Conservation (phyloP, 2,888 invertebrate species). For the Hedychridium roseum region DNA sequence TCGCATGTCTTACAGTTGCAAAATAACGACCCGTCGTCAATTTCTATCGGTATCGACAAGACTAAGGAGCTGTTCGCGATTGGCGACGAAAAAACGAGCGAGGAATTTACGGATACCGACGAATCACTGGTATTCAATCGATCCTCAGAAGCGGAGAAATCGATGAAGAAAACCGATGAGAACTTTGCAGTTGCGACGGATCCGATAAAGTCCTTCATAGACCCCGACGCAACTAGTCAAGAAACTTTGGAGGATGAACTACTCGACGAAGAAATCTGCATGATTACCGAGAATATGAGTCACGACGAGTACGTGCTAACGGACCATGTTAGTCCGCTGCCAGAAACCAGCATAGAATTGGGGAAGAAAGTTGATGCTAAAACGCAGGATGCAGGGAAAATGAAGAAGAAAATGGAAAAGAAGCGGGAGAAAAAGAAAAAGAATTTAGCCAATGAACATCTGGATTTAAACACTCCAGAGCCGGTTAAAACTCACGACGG, state of each 20-base stretch:
- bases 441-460: conserved; percentile 50
- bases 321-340: conserved; percentile 54
- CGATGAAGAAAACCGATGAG: conserved; percentile 1
- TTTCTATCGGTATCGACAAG: too few relatives aligned
- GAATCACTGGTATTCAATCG: conserved; percentile 4
- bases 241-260: conserved; percentile 56
- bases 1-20: conserved; percentile 54
- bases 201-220: conserved; percentile 8
- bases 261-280: conserved; percentile 60
- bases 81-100: conserved; percentile 3
- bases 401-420: conserved; percentile 15
- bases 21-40: too few relatives aligned
- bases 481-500: conserved; percentile 7
- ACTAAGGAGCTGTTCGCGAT: conserved; percentile 16
- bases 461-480: conserved; percentile 29
- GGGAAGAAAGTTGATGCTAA: conserved; percentile 2
- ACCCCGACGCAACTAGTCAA: conserved; percentile 24
- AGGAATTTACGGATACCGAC: neutral
- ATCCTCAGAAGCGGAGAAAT: conserved; percentile 5
- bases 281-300: conserved; percentile 62
- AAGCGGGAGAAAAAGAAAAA: conserved; percentile 38
- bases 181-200: neutral
- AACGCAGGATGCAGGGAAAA: conserved; percentile 21
- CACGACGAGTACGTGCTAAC: conserved; percentile 61
- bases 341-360: conserved; percentile 14